Evolutionary conservation across 2,113 vertebrate genomes (phyloP).

Genomic region (Athene noctua): DNA sequence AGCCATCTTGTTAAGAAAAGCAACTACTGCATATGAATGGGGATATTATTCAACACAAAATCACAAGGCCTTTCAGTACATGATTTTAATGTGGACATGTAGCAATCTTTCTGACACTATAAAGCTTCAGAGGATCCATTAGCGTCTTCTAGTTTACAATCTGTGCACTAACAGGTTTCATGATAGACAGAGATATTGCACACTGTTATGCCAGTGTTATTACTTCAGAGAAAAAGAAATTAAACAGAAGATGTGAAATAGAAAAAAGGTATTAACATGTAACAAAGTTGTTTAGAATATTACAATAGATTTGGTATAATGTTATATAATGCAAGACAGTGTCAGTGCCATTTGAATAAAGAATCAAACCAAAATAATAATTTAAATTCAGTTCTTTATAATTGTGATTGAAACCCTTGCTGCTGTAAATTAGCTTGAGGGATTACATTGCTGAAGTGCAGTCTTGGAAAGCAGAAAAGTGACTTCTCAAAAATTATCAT

Average conservation of each 20-base stretch:
- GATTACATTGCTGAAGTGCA: not conserved
- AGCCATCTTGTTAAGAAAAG: not conserved
- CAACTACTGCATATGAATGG: not conserved
- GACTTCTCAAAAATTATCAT: not conserved
- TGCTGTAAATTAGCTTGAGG: not conserved
- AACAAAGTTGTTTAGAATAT: not conserved
- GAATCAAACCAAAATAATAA: not conserved
- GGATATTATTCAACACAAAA: conserved; percentile 23
- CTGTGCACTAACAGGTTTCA: not conserved
- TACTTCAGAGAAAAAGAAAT: not conserved
- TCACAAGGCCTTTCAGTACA: not conserved
- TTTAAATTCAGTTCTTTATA: not conserved
- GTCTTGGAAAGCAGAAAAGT: not conserved
- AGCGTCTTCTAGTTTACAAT: conserved; percentile 19
- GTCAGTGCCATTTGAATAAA: not conserved
- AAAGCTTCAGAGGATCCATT: conserved; percentile 23
- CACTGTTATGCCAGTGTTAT: not conserved
- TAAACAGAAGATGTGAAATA: not conserved
- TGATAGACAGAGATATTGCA: conserved; percentile 4
- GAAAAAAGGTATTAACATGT: not conserved
- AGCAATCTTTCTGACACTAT: conserved; percentile 8
- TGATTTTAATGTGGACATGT: not conserved
- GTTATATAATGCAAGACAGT: not conserved
- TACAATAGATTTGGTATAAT: not conserved
- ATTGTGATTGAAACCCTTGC: not conserved